Conservation (phyloP, 2,888 invertebrate genomes). For the Oligia strigilis region DNA sequence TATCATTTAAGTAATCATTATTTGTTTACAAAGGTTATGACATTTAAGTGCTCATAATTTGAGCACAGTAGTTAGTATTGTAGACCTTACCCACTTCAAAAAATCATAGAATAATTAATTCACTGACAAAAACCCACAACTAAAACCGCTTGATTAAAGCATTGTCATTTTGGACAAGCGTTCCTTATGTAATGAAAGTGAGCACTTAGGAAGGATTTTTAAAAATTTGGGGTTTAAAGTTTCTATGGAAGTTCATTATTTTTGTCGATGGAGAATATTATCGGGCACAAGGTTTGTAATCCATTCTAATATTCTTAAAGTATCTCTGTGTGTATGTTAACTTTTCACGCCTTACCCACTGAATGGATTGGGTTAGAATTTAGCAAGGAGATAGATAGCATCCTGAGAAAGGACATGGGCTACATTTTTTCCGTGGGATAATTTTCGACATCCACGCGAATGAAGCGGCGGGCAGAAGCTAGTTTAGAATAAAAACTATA, state of each 20-base stretch:
- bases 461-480: not conserved
- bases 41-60: not conserved
- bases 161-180: not conserved
- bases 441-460: too few species aligned
- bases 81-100: not conserved
- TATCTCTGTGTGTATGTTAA: not conserved
- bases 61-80: not conserved
- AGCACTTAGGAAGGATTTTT: not conserved
- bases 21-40: not conserved
- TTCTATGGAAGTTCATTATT: not conserved
- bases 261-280: not conserved
- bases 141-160: too few species aligned
- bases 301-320: not conserved
- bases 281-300: not conserved
- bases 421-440: not conserved
- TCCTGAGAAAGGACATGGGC: too few species aligned
- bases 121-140: not conserved
- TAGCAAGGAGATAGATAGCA: not conserved
- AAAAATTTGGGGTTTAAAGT: not conserved
- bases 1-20: too few species aligned
- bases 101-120: not conserved
- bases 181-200: not conserved
- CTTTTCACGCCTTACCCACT: not conserved
- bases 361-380: not conserved
- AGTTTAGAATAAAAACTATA: not conserved